Base-by-base conservation (phyloP, 1,140 invertebrate genomes). In the Pollicipes pollicipes region DNA sequence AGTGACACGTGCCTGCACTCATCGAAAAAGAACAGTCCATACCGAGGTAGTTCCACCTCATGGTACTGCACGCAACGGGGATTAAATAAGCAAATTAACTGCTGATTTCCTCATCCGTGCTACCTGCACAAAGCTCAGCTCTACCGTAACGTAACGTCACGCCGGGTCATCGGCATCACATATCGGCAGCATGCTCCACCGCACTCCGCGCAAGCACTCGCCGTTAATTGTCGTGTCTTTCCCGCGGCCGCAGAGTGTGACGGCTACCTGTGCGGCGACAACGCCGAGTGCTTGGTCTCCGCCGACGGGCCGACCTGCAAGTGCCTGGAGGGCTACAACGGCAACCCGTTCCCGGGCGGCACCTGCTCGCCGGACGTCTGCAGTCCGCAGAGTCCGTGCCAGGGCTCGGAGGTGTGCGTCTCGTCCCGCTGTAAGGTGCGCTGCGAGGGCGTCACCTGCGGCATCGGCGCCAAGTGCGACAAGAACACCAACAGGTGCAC, bases 311-410 rank as follows among this genome's bases (percentile, higher is more conserved):
- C 90, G 26, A 92, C 90, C 2, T 95, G 92, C 77, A 89, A 89
- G 77, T 95, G 92, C 76, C 83, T 87, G 6, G 87, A 90, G 78
- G 90, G 91, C 45, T 89, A 88, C 77, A 85, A 87, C 64, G 92
- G 92, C 1, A 94, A 95, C 81, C 90, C 92, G 28, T 95, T 94
- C 82, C 89, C 91, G 13, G 92, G 92, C 32, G 92, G 91, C 35
- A 82, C 83, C 58, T 95, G 92, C 78, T 81, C 81, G 37, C 86
- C 88, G 45, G 90, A 92, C 79, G 81, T 90, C 58, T 95, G 92
- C 78, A 90, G 88, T 0, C 80, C 85, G 0, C 82, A 85, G 0
- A 82, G 86, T 30, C 88, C 90, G 3, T 95, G 93, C 76, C 84
- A 85, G 31, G 84, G 87, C 37, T 88, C 89, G n/a, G 86, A 88